phyloP scores from a whole-genome alignment of 2,797 vertebrate species.

The Tenualosa thibaudeaui region DNA sequence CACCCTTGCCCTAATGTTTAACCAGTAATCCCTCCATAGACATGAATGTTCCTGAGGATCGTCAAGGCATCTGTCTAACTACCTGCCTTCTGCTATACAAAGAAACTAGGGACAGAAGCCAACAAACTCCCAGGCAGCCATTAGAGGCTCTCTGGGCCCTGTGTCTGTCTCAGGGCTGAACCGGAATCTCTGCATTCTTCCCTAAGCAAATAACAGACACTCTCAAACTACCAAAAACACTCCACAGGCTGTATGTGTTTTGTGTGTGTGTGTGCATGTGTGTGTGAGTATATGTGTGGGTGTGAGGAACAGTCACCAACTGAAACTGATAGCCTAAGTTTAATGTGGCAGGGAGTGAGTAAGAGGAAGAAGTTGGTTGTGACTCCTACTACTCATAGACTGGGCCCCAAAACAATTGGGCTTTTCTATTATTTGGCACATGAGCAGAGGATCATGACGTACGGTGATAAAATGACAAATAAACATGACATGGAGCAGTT shows the following conservation, averaged over 20 bases:
- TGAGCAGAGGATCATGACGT: neutral
- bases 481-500: neutral
- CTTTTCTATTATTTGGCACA: neutral
- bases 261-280: neutral
- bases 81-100: neutral
- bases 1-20: neutral
- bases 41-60: neutral
- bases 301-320: neutral
- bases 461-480: neutral
- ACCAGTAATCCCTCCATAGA: neutral
- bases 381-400: neutral
- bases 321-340: conserved; percentile 4
- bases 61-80: neutral
- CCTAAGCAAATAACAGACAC: conserved; percentile 21
- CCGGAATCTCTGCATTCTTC: conserved; percentile 55
- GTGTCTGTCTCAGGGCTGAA: conserved; percentile 33
- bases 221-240: neutral
- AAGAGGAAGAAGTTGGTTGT: neutral
- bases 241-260: neutral
- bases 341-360: neutral
- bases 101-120: neutral
- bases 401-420: neutral
- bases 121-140: neutral
- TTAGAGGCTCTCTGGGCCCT: neutral
- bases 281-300: conserved; percentile 1